Evolutionary conservation across 2,113 vertebrate species (phyloP), one percentile per base, ranked within the genome.

Genomic region (Chionis minor): DNA sequence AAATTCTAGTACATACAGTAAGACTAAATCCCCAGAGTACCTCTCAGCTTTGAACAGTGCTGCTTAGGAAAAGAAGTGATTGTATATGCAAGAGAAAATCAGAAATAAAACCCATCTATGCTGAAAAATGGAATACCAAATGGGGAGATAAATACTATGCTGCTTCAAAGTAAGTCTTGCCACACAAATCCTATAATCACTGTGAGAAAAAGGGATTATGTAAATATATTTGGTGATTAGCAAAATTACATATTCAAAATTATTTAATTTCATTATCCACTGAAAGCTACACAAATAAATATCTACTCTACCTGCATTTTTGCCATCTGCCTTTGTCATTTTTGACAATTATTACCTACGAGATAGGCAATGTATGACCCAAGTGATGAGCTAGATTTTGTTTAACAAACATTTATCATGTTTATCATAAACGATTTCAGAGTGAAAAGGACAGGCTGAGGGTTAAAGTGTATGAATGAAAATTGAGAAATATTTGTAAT

Each of bases 161-260:
- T 5, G 38, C 93, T 95, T 94, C 93, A 97, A 96, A 97, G 95
- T 62, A 94, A 89, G 54, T 70, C 88, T 94, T 96, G 51, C 75
- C 63, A 82, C 81, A 92, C n/a, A 96, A 94, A 97, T 96, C 81
- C 78, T 92, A 86, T 96, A 94, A 97, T 92, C 94, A 92, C 61
- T 74, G 86, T 91, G 70, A 93, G 89, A 94, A 94, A 93, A 91
- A 91, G 73, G 79, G 95, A 96, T 88, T 96, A 95, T 97, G 91
- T 82, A 96, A 96, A 96, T 96, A 94, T 91, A 96, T 86, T 72
- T 88, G 17, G 18, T 88, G 92, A 96, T 96, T 96, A 90, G 38
- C 78, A 86, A 95, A 91, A 96, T 96, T 94, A 96, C 82, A 88
- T 92, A 96, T 94, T 96, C 79, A 88, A 90, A 90, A 90, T 94